Percentiles rank a stretch among this genome's conserved stretches.
Conservation (phyloP, 2,888 invertebrate species). For the Pachliopta kotzebuea region DNA sequence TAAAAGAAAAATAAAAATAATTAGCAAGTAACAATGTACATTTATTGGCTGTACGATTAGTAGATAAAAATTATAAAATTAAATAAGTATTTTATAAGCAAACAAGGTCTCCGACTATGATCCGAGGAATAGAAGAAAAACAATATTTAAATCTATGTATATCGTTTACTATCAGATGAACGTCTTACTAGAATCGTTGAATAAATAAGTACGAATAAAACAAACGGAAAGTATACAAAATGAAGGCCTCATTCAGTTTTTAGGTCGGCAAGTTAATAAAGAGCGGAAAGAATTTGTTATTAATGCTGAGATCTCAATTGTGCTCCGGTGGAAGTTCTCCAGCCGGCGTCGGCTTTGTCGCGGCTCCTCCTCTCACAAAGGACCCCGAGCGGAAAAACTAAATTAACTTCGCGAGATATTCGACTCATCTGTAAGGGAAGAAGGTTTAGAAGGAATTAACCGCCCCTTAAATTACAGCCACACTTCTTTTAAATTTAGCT, state of each 20-base stretch:
- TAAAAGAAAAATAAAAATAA: too few species aligned
- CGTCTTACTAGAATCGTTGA: too few species aligned
- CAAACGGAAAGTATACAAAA: neutral
- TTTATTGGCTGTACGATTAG: too few species aligned
- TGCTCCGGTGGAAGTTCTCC: conserved; percentile 12
- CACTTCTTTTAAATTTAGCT: too few species aligned
- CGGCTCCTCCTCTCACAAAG: conserved; percentile 19
- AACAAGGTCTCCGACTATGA: too few species aligned
- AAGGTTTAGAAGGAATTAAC: conserved; percentile 10
- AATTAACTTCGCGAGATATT: conserved; percentile 20
- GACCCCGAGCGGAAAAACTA: conserved; percentile 13
- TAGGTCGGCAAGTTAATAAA: conserved; percentile 12
- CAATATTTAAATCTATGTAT: too few species aligned
- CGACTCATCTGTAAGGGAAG: conserved; percentile 10
- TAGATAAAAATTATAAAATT: too few species aligned
- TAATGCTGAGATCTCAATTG: conserved; percentile 14
- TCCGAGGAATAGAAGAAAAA: too few species aligned
- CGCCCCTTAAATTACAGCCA: neutral
- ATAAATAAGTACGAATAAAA: neutral
- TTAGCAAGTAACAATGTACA: too few species aligned
- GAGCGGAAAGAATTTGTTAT: conserved; percentile 17
- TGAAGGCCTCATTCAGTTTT: conserved; percentile 2
- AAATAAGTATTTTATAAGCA: too few species aligned
- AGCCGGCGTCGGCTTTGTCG: conserved; percentile 11
- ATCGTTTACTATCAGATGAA: too few species aligned